Base-by-base conservation (phyloP, 2,888 invertebrate species). In the Gastracanthus pulcherrimus region DNA sequence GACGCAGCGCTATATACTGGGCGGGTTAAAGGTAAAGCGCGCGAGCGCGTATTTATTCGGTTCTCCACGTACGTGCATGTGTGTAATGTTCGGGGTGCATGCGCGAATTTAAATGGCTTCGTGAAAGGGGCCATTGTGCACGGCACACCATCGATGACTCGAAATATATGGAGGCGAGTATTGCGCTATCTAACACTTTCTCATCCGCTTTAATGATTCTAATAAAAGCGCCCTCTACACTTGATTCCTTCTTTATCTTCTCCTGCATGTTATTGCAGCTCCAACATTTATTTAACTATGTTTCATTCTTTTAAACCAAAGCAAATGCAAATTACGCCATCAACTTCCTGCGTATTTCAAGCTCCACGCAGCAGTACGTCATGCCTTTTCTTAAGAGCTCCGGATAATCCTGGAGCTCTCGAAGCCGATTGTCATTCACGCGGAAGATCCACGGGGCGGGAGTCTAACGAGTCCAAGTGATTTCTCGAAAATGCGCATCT, bases 401-500 rank as follows among this genome's bases (percentile, higher is more conserved):
- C n/a, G 11, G 23, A 19, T 36, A 62, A 62, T 62, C 19, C 26
- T 9, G 13, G 26, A n/a, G 13, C 45, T n/a, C 45, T n/a, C 45
- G 58, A 26, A 26, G 62, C 66, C 11, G 48, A 69, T 48, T 48
- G 48, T 48, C 19, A 48, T 45, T 29, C 48, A 69, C n/a, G 26
- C 48, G 69, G 9, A n/a, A 19, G 48, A 69, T 69, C 67, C 29
- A 48, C 66, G 66, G 9, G 26, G 19, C 36, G 55, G n/a, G 36
- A 31, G 9, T 29, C 41, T 58, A 76, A 69, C 58, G 83, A 82
- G 84, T 82, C 51, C 80, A 76, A 84, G 82, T 81, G 84, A 84
- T 86, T 85, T 86, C 85, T 85, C 82, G 84, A 84, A 86, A 85
- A 86, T 45, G 34, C 41, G 19, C 23, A 36, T 23, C 23, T 38